Base-by-base conservation (phyloP, 2,113 vertebrate genomes). In the Seriola quinqueradiata region DNA sequence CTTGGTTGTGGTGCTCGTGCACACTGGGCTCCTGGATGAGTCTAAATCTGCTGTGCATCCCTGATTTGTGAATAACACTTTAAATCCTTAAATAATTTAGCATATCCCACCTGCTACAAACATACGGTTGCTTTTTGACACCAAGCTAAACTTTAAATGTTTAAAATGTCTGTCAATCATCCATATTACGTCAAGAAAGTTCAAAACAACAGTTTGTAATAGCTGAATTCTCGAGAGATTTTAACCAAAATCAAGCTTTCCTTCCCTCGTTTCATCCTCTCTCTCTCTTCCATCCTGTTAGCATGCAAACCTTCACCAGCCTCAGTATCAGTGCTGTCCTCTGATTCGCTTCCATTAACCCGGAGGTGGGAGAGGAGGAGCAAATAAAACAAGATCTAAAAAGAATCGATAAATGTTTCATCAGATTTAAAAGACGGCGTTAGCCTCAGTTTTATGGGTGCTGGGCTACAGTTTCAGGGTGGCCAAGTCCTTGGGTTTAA, bases 401-500 rank as follows among this genome's bases (percentile, higher is more conserved):
- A 87, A 79, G 83, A 93, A 94, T 93, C 91, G 75, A 93, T 94
- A 94, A 95, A 94, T 90, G 91, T 93, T 95, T 94, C 89, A 94
- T 94, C 92, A 92, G 92, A 90, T 91, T 92, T 93, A 93, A 95
- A 94, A 92, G 92, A 94, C 82, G 58, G 83, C 42, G 89, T 93
- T 93, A 93, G 83, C 73, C 86, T 86, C 71, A 77, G 77, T 90
- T 94, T 93, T 94, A 93, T 90, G 87, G 82, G 50, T 67, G 87
- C 87, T 78, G 46, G 55, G 82, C 75, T 78, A 89, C 77, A 89
- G 81, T 94, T 91, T 94, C 90, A 93, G 93, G 92, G 92, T 94
- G 92, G 92, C 88, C 81, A 77, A 93, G 93, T 95, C 94, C 93
- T 95, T 95, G 94, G 91, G 86, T 94, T 95, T 94, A 94, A 94